Percentiles rank a stretch among this genome's conserved stretches.
phyloP scores from a whole-genome alignment of 2,113 vertebrate species.

The Xiphophorus couchianus region DNA sequence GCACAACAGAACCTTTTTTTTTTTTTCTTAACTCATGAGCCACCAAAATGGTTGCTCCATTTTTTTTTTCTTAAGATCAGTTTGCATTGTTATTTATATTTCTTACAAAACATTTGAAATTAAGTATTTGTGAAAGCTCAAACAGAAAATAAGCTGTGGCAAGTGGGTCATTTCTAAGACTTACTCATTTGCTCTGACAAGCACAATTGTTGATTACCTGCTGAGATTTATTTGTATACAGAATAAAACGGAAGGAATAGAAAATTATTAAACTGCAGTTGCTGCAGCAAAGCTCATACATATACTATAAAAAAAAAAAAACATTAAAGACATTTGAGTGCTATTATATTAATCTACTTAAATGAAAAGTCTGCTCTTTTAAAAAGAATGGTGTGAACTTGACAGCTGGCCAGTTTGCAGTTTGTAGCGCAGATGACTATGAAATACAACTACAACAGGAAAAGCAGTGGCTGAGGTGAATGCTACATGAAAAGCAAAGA shows the following conservation, averaged over 20 bases:
- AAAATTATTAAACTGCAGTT: background rate
- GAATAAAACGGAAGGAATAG: background rate
- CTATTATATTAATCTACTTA: too few species aligned
- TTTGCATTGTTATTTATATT: background rate
- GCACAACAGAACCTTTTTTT: background rate
- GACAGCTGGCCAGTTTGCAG: too few species aligned
- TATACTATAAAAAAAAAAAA: background rate
- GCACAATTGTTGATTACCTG: too few species aligned
- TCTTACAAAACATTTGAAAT: background rate
- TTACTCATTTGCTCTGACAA: background rate
- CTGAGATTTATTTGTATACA: background rate
- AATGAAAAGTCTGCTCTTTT: too few species aligned
- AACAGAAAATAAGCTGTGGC: background rate
- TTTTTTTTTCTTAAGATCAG: too few species aligned
- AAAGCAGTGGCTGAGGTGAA: too few species aligned
- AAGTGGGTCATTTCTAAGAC: background rate
- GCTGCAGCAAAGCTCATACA: background rate
- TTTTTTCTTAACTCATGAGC: background rate
- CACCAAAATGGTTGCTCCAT: background rate
- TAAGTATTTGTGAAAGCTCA: background rate
- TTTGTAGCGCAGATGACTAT: too few species aligned
- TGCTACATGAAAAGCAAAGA: too few species aligned
- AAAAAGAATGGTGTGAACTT: too few species aligned
- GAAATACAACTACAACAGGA: too few species aligned
- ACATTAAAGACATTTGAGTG: too few species aligned